A percentile compares a stretch with the other conserved stretches of the same genome.
Conservation (phyloP, 2,888 invertebrate species). For the Nomada fucata region DNA sequence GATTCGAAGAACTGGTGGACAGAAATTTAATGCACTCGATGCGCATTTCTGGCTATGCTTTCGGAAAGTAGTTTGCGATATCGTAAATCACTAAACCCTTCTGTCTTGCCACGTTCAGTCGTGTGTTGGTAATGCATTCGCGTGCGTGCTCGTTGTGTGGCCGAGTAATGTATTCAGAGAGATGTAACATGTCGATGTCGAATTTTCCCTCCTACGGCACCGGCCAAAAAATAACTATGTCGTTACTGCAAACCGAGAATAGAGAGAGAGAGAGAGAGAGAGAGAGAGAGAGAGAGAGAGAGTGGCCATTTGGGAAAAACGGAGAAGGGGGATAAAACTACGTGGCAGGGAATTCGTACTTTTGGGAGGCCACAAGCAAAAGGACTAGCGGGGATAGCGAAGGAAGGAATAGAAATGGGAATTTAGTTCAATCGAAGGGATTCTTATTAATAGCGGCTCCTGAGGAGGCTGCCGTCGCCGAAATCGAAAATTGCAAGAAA, state of each 20-base stretch:
- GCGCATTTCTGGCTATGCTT: conserved; percentile 56
- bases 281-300: conserved; percentile 26
- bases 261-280: conserved; percentile 21
- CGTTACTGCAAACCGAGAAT: conserved; percentile 39
- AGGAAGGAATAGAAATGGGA: conserved; percentile 58
- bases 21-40: conserved; percentile 72
- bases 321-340: conserved; percentile 43
- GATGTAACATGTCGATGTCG: conserved; percentile 69
- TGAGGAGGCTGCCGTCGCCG: conserved; percentile 1
- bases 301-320: conserved; percentile 33
- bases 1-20: conserved; percentile 51
- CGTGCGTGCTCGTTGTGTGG: conserved; percentile 55
- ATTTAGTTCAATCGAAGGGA: conserved; percentile 59
- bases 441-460: conserved; percentile 46
- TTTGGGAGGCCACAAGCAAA: conserved; percentile 57
- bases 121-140: conserved; percentile 64
- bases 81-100: conserved; percentile 74
- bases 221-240: conserved; percentile 68
- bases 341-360: conserved; percentile 58
- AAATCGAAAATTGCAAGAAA: conserved; percentile 25
- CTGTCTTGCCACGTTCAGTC: conserved; percentile 25
- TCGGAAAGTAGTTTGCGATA: conserved; percentile 71
- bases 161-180: conserved; percentile 67
- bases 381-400: conserved; percentile 45
- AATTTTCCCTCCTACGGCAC: conserved; percentile 31